phyloP scores from a whole-genome alignment of 2,888 invertebrate species.

The Xanthia togata region DNA sequence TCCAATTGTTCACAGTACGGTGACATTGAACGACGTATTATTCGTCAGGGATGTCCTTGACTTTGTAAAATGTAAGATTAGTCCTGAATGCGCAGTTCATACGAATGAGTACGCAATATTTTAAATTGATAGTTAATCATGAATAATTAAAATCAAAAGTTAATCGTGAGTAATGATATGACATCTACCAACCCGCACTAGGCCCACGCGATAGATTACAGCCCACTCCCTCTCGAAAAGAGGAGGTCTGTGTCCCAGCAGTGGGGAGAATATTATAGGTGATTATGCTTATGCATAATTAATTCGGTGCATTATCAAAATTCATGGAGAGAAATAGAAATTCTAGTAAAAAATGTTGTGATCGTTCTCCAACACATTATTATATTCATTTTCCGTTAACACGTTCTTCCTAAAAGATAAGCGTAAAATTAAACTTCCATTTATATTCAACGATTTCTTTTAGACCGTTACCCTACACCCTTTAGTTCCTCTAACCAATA shows the following conservation, averaged over 20 bases:
- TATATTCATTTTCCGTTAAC: conserved; percentile 7
- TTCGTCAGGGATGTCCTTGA: neutral
- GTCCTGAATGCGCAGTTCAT: neutral
- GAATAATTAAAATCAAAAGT: too few relatives aligned
- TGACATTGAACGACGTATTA: neutral
- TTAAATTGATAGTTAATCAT: neutral
- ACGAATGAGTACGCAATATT: neutral
- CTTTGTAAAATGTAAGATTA: conserved; percentile 11
- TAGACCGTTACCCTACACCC: conserved; percentile 29
- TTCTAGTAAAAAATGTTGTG: neutral
- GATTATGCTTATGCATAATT: too few relatives aligned
- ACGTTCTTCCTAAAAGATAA: conserved; percentile 37
- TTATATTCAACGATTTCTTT: conserved; percentile 53
- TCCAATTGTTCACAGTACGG: conserved; percentile 20
- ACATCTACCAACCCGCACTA: too few relatives aligned
- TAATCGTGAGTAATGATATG: too few relatives aligned
- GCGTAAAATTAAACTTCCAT: conserved; percentile 50
- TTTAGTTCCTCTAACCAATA: conserved; percentile 54
- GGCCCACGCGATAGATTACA: too few relatives aligned
- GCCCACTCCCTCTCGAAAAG: too few relatives aligned
- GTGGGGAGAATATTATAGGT: too few relatives aligned
- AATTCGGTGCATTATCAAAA: too few relatives aligned
- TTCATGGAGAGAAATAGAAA: neutral
- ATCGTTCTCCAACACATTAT: neutral
- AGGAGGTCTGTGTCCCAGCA: too few relatives aligned